Evolutionary conservation across 2,113 vertebrate species (phyloP), one percentile per base, ranked within the genome.

Genomic region (Pachyramphus minor): DNA sequence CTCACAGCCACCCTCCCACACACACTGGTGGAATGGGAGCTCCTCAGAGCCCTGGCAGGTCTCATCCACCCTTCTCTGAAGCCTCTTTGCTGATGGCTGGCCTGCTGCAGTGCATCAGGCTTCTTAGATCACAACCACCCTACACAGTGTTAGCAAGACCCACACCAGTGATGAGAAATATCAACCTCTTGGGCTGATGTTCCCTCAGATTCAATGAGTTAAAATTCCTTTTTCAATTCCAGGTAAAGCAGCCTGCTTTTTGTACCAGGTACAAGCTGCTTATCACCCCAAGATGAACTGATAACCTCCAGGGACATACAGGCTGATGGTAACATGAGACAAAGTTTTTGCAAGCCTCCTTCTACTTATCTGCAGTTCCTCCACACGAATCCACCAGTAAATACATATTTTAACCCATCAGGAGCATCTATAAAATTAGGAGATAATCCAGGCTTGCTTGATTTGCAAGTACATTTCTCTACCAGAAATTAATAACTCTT

Each of bases 271-370:
- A 62, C 59, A 15, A 66, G 60, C 19, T 21, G 24, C 14, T 60
- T 17, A 42, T 19, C 52, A 15, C 16, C 41, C 41, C 39, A 24
- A 67, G 41, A 7, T 23, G 67, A 78, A 5, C 50, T 55, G 44
- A 8, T 8, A 39, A 58, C 50, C 31, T 73, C 7, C 5, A 50
- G 33, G 42, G 14, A 58, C 6, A 2, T 3, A 20, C 13, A 23
- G 62, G 15, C 27, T 75, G 47, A 59, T 39, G 35, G 27, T 15
- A 74, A 69, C 22, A 9, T 1, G 0, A 4, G 4, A 22, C 16
- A 33, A 50, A 47, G 44, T 6, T 56, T 49, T 89, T 60, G 27
- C 31, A 83, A 69, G 37, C 14, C 4, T 49, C 14, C 44, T 64
- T 68, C 63, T 8, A 24, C 35, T 60, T 41, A 24, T 35, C 84